phyloP scores from a whole-genome alignment of 1,140 invertebrate genomes.

The Drosophila athabasca region DNA sequence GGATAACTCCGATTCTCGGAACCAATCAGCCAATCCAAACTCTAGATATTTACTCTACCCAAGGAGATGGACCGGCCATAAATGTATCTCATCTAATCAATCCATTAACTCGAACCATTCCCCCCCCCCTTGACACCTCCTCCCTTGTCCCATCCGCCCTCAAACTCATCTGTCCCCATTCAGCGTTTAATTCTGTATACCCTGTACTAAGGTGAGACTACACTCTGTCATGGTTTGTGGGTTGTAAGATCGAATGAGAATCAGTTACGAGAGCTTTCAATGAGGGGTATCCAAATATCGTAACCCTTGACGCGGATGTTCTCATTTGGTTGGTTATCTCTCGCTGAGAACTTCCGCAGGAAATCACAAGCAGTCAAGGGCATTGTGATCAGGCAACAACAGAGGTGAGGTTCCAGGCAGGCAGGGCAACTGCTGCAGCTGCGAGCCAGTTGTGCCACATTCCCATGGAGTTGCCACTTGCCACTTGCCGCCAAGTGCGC shows the following conservation, averaged over 20 bases:
- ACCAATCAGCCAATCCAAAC: constrained; percentile 33
- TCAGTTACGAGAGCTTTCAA: too few species aligned
- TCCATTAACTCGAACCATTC: constrained; percentile 50
- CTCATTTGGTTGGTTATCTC: constrained; percentile 63
- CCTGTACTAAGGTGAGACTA: too few species aligned
- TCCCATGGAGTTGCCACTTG: constrained; percentile 41
- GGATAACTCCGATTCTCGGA: neutral
- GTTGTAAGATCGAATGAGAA: too few species aligned
- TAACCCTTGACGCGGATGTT: neutral
- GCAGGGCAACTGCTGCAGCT: constrained; percentile 61
- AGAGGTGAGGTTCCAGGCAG: constrained; percentile 12
- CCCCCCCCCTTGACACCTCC: constrained; percentile 25
- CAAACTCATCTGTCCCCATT: neutral
- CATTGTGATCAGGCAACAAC: constrained; percentile 57
- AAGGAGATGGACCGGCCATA: constrained; percentile 14
- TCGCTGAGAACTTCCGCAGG: constrained; percentile 55
- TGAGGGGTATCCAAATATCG: neutral
- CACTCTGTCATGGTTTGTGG: too few species aligned
- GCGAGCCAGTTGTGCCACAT: constrained; percentile 40
- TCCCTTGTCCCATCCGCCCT: neutral
- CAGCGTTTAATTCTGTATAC: constrained; percentile 9
- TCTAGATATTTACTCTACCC: constrained; percentile 11
- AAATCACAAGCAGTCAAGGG: constrained; percentile 68
- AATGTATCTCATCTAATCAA: constrained; percentile 46
- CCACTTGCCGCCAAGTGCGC: constrained; percentile 8